Evolutionary conservation across 2,888 invertebrate species (phyloP).

Genomic region (Enoplolaimus lenunculus): DNA sequence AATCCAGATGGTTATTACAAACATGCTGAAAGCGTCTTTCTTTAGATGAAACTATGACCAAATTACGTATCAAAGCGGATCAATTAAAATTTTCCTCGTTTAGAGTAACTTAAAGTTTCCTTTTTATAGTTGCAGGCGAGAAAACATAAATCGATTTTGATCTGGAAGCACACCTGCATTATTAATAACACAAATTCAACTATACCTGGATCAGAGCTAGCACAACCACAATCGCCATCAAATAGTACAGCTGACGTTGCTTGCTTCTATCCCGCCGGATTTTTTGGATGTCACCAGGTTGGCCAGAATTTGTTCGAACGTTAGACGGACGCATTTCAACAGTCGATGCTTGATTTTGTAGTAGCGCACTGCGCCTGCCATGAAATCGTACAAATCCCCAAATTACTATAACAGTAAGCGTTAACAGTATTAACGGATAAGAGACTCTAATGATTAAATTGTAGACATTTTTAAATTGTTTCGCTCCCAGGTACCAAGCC

Average conservation of each 20-base stretch:
- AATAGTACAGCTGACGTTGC: slow-evolving; percentile 8
- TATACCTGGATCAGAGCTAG: slow-evolving; percentile 8
- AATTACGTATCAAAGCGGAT: too few species aligned
- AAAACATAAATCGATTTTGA: too few species aligned
- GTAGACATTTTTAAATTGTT: slow-evolving; percentile 2
- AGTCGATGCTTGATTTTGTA: neutral
- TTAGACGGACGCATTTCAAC: neutral
- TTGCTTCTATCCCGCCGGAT: neutral
- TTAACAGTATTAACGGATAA: slow-evolving; percentile 6
- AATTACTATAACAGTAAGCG: neutral
- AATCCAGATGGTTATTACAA: too few species aligned
- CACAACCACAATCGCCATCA: slow-evolving; percentile 7
- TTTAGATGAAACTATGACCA: too few species aligned
- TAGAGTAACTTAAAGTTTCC: too few species aligned
- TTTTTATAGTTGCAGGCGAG: too few species aligned
- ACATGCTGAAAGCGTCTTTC: too few species aligned
- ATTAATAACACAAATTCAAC: too few species aligned
- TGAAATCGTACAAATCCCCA: neutral
- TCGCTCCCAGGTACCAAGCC: neutral
- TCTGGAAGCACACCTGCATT: too few species aligned
- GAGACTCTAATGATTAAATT: slow-evolving; percentile 4
- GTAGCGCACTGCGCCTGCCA: neutral
- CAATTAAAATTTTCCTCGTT: too few species aligned
- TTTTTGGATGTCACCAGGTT: neutral
- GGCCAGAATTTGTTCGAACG: neutral